A percentile compares a stretch with the other conserved stretches of the same genome.
These are phyloP conservation scores for Drosophila histrio DNA, from an alignment of 2,888 invertebrate genomes.

Conservation along the genomic window DNA sequence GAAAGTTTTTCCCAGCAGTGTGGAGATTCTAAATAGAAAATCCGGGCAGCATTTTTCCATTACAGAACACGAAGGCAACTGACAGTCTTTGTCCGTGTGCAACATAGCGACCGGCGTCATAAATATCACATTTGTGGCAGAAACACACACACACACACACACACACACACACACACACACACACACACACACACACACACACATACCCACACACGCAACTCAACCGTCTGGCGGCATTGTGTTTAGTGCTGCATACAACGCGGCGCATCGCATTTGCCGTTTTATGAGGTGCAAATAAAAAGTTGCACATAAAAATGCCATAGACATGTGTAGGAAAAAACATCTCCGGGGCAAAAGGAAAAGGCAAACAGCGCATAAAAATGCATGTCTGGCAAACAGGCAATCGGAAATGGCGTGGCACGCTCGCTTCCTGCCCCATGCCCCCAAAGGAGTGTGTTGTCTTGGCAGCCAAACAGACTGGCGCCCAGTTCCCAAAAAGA, in stretches of 20 bases:
- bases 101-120: constrained; percentile 55
- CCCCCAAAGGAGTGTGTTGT: constrained; percentile 1
- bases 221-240: constrained; percentile 49
- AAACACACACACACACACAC: constrained; percentile 33
- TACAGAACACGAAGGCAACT: constrained; percentile 15
- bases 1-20: constrained; percentile 54
- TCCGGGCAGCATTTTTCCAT: constrained; percentile 45
- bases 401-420: constrained; percentile 10
- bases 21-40: constrained; percentile 11
- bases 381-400: constrained; percentile 65
- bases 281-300: constrained; percentile 84
- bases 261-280: constrained; percentile 80
- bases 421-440: neutral
- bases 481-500: neutral
- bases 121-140: constrained; percentile 78
- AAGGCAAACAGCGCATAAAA: constrained; percentile 62
- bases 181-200: constrained; percentile 16
- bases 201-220: constrained; percentile 5
- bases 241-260: constrained; percentile 73
- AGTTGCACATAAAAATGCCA: constrained; percentile 77
- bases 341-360: constrained; percentile 2
- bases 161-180: constrained; percentile 28
- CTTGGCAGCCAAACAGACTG: constrained; percentile 9
- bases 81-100: constrained; percentile 44
- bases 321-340: constrained; percentile 68